phyloP scores from a whole-genome alignment of 2,888 invertebrate species.

The Eucera pruinosa region DNA sequence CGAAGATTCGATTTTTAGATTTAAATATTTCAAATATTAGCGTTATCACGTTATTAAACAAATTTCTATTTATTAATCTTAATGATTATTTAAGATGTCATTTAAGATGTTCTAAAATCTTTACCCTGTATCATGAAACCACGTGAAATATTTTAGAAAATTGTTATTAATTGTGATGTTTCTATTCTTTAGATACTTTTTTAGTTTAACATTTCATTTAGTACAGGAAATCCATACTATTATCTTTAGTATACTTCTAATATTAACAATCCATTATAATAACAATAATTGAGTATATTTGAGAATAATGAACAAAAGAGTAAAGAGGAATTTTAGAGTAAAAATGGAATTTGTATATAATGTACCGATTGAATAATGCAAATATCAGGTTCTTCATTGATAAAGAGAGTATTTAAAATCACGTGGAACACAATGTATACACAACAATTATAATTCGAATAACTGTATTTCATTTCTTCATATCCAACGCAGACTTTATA shows the following conservation, averaged over 20 bases:
- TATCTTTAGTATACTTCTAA: neutral
- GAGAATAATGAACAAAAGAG: neutral
- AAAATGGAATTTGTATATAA: neutral
- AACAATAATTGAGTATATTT: neutral
- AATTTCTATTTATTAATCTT: neutral
- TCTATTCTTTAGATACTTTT: neutral
- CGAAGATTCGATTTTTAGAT: slow-evolving; percentile 1
- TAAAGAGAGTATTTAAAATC: neutral
- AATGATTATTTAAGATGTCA: neutral
- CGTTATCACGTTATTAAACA: neutral
- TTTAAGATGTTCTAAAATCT: neutral
- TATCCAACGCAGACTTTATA: slow-evolving; percentile 28
- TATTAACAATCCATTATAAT: too few relatives aligned
- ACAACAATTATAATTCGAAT: slow-evolving; percentile 31
- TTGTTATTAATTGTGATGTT: too few relatives aligned
- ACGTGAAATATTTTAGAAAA: neutral
- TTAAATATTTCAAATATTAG: neutral
- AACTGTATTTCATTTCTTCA: slow-evolving; percentile 41
- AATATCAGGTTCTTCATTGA: neutral
- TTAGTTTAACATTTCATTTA: neutral
- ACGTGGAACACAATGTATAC: slow-evolving; percentile 7
- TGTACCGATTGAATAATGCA: too few relatives aligned
- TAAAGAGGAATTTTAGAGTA: neutral
- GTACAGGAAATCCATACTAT: neutral
- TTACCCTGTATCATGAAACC: neutral